Evolutionary conservation across 2,113 vertebrate species (phyloP).

Genomic region (Tenebrosternarchus preto): DNA sequence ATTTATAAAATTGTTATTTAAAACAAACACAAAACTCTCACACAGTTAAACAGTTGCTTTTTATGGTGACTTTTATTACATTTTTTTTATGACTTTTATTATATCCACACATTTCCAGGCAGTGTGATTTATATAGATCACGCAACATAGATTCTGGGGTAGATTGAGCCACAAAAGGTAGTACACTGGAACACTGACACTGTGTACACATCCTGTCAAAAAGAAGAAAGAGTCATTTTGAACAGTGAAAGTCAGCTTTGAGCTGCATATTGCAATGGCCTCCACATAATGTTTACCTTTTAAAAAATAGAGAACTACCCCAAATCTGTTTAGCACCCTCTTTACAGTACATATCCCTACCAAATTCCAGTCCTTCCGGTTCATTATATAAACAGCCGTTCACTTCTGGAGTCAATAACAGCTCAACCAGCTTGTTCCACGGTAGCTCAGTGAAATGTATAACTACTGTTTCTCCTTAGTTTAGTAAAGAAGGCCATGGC

Average conservation of each 20-base stretch:
- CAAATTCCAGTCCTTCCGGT: background rate
- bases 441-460: background rate
- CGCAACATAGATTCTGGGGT: constrained; percentile 69
- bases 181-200: constrained; percentile 67
- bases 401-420: constrained; percentile 13
- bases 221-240: constrained; percentile 32
- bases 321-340: constrained; percentile 10
- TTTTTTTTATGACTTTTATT: constrained; percentile 24
- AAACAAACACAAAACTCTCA: background rate
- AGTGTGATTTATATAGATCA: constrained; percentile 72
- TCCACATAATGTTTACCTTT: background rate
- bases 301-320: background rate
- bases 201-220: constrained; percentile 28
- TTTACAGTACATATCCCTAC: background rate
- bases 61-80: constrained; percentile 21
- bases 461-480: background rate
- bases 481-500: constrained; percentile 5
- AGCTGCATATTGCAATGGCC: no score
- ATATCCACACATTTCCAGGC: constrained; percentile 73
- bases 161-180: constrained; percentile 68
- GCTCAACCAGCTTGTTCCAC: background rate
- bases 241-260: background rate
- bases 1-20: background rate
- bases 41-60: constrained; percentile 1
- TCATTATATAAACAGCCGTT: constrained; percentile 2